Percentiles rank a stretch among this genome's conserved stretches.
Evolutionary conservation across 2,113 vertebrate genomes (phyloP).

Genomic region (Microtus oregoni): DNA sequence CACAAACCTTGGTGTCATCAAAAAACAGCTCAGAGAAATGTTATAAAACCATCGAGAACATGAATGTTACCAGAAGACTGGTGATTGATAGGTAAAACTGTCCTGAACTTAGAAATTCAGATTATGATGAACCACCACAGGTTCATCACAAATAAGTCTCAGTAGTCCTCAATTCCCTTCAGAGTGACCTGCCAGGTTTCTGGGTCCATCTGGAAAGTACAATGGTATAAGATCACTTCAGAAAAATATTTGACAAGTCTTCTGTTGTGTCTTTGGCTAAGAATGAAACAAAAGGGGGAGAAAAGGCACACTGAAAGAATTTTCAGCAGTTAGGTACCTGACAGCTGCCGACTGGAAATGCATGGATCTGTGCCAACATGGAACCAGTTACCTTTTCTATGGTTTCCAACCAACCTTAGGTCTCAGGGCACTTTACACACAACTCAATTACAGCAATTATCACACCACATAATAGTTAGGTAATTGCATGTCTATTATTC

Average conservation of each 20-base stretch:
- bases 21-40: not conserved
- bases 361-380: conserved; percentile 28
- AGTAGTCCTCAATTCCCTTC: conserved; percentile 34
- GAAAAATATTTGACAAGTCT: conserved; percentile 55
- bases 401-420: conserved; percentile 28
- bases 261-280: conserved; percentile 2
- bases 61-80: not conserved
- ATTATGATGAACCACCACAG: not conserved
- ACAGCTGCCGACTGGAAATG: conserved; percentile 1
- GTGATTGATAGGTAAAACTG: not conserved
- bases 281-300: not conserved
- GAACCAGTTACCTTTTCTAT: not conserved
- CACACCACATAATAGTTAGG: conserved; percentile 41
- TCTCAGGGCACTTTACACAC: conserved; percentile 39
- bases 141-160: not conserved
- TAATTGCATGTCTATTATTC: conserved; percentile 65
- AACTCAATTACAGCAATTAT: conserved; percentile 68
- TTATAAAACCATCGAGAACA: not conserved
- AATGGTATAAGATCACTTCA: conserved; percentile 32
- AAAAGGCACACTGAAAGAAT: not conserved
- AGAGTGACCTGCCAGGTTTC: not conserved
- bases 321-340: not conserved
- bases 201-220: conserved; percentile 20
- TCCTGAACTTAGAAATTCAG: not conserved
- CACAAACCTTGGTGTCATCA: not conserved